These are phyloP conservation scores for Sycobia sp. DNA, from an alignment of 1,140 invertebrate species.

Conservation along the genomic window DNA sequence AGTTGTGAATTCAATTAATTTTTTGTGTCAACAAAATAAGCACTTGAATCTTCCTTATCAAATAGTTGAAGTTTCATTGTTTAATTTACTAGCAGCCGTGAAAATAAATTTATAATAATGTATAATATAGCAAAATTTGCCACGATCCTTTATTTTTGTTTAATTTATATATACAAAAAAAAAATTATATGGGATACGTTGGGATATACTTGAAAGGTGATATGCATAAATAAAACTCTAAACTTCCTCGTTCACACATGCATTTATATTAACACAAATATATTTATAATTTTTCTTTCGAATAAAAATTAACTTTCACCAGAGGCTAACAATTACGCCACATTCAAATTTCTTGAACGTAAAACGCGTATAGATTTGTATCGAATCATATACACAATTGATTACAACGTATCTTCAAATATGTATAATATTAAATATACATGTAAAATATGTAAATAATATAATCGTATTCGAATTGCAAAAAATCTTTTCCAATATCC, in stretches of 20 bases:
- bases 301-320: slow-evolving; percentile 41
- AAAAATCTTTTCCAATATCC: neutral
- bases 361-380: neutral
- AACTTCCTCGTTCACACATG: neutral
- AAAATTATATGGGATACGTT: too few relatives aligned
- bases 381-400: too few relatives aligned
- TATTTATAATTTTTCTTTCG: slow-evolving; percentile 45
- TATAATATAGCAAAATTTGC: too few relatives aligned
- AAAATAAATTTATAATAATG: too few relatives aligned
- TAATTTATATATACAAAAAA: too few relatives aligned
- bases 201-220: neutral
- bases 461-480: neutral
- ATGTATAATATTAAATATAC: neutral
- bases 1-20: too few relatives aligned
- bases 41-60: too few relatives aligned
- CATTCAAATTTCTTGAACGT: slow-evolving; percentile 12
- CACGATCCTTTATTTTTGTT: too few relatives aligned
- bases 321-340: slow-evolving; percentile 17
- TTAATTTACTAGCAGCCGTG: too few relatives aligned
- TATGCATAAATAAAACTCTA: neutral
- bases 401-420: slow-evolving; percentile 22
- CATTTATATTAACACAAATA: slow-evolving; percentile 48
- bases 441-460: slow-evolving; percentile 5
- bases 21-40: too few relatives aligned
- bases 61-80: too few relatives aligned